Evolutionary conservation across 2,888 invertebrate genomes (phyloP).

Genomic region (Muscina levida): DNA sequence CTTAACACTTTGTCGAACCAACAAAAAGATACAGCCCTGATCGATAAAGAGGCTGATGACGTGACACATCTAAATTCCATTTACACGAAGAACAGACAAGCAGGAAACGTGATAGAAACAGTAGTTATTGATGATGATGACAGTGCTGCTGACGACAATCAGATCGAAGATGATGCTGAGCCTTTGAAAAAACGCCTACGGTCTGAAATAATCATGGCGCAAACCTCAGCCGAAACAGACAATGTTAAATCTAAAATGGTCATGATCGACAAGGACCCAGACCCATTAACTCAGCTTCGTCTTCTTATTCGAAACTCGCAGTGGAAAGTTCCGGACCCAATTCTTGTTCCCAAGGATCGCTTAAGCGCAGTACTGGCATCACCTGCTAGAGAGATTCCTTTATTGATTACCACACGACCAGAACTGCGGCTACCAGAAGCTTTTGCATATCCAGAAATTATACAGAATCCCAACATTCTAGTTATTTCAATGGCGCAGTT

Average conservation of each 20-base stretch:
- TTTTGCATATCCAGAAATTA: constrained; percentile 85
- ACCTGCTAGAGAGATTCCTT: constrained; percentile 89
- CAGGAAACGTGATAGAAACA: constrained; percentile 80
- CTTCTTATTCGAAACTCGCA: constrained; percentile 85
- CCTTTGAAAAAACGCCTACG: constrained; percentile 80
- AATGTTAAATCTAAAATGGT: constrained; percentile 47
- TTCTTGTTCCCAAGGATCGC: constrained; percentile 89
- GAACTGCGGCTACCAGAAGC: constrained; percentile 88
- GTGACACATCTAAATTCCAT: constrained; percentile 75
- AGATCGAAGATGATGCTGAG: constrained; percentile 72
- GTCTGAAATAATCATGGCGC: constrained; percentile 2
- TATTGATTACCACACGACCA: constrained; percentile 85
- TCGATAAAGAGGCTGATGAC: constrained; percentile 86
- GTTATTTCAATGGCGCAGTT: constrained; percentile 89
- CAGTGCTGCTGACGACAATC: constrained; percentile 22
- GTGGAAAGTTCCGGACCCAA: constrained; percentile 89
- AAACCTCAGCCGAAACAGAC: constrained; percentile 1
- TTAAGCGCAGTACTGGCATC: constrained; percentile 86
- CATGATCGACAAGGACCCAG: constrained; percentile 80
- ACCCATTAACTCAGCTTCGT: constrained; percentile 86
- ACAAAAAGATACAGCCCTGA: constrained; percentile 85
- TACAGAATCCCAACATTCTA: constrained; percentile 89
- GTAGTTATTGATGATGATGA: constrained; percentile 74
- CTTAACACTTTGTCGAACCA: constrained; percentile 70
- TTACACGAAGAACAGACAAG: constrained; percentile 79